Evolutionary conservation across 2,797 vertebrate genomes (phyloP).

Genomic region (Amazonetta brasiliensis): DNA sequence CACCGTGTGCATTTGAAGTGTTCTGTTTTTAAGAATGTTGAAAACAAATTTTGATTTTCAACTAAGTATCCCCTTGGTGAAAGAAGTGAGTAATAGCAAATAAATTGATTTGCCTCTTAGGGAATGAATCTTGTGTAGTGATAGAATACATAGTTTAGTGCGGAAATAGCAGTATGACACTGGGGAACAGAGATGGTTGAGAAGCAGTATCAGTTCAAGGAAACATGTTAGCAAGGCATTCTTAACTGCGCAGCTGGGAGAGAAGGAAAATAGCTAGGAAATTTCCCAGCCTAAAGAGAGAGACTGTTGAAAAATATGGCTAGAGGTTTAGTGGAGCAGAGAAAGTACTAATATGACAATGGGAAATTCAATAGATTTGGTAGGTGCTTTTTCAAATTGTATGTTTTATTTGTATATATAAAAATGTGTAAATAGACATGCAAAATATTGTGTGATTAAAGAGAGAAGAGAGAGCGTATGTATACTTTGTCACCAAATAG

Average conservation of each 20-base stretch:
- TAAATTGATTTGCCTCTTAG: neutral
- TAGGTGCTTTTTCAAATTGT: neutral
- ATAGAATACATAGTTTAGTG: neutral
- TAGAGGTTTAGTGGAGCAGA: neutral
- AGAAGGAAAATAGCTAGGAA: neutral
- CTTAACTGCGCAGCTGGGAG: neutral
- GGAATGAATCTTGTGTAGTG: neutral
- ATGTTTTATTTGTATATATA: neutral
- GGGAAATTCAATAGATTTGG: neutral
- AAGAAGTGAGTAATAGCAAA: neutral
- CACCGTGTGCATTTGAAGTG: neutral
- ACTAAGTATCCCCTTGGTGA: neutral
- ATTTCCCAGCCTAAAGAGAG: neutral
- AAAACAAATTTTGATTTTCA: neutral
- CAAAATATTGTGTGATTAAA: neutral
- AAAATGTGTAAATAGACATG: neutral
- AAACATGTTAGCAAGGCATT: neutral
- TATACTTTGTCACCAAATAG: neutral
- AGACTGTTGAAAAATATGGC: neutral
- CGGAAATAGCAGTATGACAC: neutral
- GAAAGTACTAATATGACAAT: neutral
- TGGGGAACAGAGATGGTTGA: neutral
- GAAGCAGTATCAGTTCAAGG: neutral
- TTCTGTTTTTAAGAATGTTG: neutral
- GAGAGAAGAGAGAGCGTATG: neutral